Evolutionary conservation across 2,797 vertebrate genomes (phyloP), one percentile per base, ranked within the genome.

Genomic region (Artibeus jamaicensis): DNA sequence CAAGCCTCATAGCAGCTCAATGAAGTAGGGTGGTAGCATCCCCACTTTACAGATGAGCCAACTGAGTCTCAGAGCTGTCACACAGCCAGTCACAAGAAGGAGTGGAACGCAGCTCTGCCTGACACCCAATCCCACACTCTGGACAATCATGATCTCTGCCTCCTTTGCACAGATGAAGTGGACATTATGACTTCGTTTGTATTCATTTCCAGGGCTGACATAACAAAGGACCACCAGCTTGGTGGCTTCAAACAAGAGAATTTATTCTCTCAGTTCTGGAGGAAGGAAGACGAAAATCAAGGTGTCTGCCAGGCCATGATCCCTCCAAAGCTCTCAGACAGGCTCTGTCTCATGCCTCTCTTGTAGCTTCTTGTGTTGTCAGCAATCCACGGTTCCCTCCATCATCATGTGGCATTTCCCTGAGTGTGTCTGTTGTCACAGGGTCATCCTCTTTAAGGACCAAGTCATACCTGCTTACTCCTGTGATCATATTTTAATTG

Each of bases 381-480:
- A 10, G 67, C 62, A 2, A 3, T 26, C n/a, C 50, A 21, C 1
- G 16, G 26, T 0, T 1, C 16, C 22, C 32, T 77, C 74, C 24
- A 7, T 12, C 70, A 71, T 50, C 67, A 5, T 0, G 0, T 39
- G 67, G 6, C 18, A 8, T 39, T 46, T 11, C 9, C 18, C 16
- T 6, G 22, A 6, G n/a, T 4, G 37, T 34, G 44, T 76, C 14
- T 53, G n/a, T 50, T 65, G 65, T 89, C 37, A 26, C 10, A 57
- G 68, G 44, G 34, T 34, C 37, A 12, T 9, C 32, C 55, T 92
- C 32, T 39, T 34, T 11, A 42, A 48, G 37, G 73, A 50, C 81
- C 0, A 0, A 14, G 16, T 71, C 29, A 15, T 34, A 0, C 3
- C 34, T 1, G 2, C 29, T 67, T 15, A 37, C 21, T 29, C 14